Evolutionary conservation across 2,113 vertebrate species (phyloP), one percentile per base, ranked within the genome.

Genomic region (Prionailurus bengalensis): DNA sequence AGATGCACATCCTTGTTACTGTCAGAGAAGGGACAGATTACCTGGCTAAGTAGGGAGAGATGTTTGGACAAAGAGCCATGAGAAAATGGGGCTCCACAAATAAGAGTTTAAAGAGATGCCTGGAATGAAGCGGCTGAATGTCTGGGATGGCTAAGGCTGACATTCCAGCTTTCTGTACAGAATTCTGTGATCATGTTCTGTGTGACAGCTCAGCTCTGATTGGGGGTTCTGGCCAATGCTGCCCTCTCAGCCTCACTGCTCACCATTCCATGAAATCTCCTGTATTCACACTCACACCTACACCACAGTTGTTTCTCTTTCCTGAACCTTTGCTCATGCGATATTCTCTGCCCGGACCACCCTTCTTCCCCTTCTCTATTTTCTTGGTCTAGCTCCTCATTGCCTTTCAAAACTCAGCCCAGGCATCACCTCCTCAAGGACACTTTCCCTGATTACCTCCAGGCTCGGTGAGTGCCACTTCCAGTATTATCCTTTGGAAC

Each of bases 21-120:
- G 96, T 97, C 97, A 86, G 79, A 89, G 83, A 97, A 95, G 96
- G 97, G 89, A 97, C 61, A 27, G 53, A 97, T 97, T 97, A 97
- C 93, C 86, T 85, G 91, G 71, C 86, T 98, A 97, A 98, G 84
- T 45, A 95, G 94, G 91, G 42, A 97, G 96, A 94, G 10, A 68
- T 17, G 48, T 45, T 91, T 79, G 55, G 97, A 92, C 91, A 83
- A 92, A 89, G 17, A 79, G 39, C 84, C 91, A 4, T 23, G 25
- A 96, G 31, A 70, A 70, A 85, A 97, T 25, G 1, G n/a, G 0
- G 10, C 68, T 94, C 96, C 89, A 95, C 89, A 80, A 96, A 45
- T 68, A 94, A 5, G 36, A 81, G 79, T 82, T 90, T 84, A 96
- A 86, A 23, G 51, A 94, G 36, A 84, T 12, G 58, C 39, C 78